Conservation (phyloP, 2,888 invertebrate species). For the Platycheirus albimanus region DNA sequence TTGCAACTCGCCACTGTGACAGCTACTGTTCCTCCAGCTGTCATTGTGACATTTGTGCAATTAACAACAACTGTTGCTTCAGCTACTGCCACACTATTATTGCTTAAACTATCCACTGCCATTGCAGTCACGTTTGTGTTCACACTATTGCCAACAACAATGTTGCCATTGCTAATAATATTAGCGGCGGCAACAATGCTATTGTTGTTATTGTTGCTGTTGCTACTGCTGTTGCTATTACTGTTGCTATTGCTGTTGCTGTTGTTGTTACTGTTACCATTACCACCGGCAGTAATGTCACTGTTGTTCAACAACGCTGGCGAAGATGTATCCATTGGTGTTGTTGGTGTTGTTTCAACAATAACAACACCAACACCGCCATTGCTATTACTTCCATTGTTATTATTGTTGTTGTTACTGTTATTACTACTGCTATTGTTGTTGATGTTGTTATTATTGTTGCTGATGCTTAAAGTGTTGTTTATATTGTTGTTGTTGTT, state of each 20-base stretch:
- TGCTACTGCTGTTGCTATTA: conserved; percentile 21
- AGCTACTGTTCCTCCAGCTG: conserved; percentile 50
- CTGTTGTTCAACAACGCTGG: conserved; percentile 26
- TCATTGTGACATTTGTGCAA: conserved; percentile 42
- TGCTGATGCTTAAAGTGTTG: conserved; percentile 24
- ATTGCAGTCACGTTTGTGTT: conserved; percentile 51
- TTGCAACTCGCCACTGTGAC: conserved; percentile 49
- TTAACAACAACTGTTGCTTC: conserved; percentile 28
- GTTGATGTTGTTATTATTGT: conserved; percentile 65
- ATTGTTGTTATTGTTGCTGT: conserved; percentile 13
- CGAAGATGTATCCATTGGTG: conserved; percentile 50
- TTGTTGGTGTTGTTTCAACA: conserved; percentile 14
- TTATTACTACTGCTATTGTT: not conserved
- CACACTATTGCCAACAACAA: conserved; percentile 55
- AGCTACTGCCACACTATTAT: conserved; percentile 62
- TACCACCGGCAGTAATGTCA: conserved; percentile 28
- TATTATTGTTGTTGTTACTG: conserved; percentile 37
- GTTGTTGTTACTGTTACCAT: conserved; percentile 28
- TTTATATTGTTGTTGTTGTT: conserved; percentile 69
- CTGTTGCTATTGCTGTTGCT: conserved; percentile 19
- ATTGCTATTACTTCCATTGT: conserved; percentile 23
- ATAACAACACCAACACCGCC: not conserved
- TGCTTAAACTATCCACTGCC: conserved; percentile 72
- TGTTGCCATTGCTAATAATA: conserved; percentile 67
- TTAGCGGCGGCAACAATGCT: conserved; percentile 6